Evolutionary conservation across 2,888 invertebrate species (phyloP), one percentile per base, ranked within the genome.

Genomic region (Syrphus vitripennis): DNA sequence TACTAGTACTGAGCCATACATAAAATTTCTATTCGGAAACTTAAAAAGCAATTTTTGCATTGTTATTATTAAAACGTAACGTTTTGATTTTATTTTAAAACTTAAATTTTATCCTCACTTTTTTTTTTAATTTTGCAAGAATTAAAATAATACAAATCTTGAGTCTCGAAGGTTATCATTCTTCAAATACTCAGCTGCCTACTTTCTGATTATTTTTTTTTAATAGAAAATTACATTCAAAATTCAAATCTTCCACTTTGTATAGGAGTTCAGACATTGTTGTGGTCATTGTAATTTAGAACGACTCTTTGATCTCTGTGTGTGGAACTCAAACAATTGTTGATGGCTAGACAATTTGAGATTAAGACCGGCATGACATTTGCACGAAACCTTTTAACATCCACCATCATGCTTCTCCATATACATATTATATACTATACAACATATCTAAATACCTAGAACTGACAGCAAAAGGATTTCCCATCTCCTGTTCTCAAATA

Each of bases 281-380:
- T 78, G 77, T 70, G 78, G 86, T 74, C 72, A 74, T 70, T 86
- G 82, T 78, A 77, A 86, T 81, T 78, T 82, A 74, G 82, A 82
- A 65, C 31, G n/a, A 59, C 63, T 50, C 82, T 86, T 78, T 86
- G 82, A 86, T 82, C 86, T 78, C 42, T 59, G n/a, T n/a, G n/a
- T n/a, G n/a, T n/a, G n/a, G 69, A 81, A 70, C 71, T 72, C 53
- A 63, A 77, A 57, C 63, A 77, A 74, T 65, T 77, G 82, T 42
- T 77, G 74, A 78, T 74, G 77, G 77, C 76, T 31, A 81, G 81
- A 81, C 80, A 80, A 75, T 75, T 59, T 75, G 75, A 70, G 70
- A 40, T 57, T 67, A 34, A 16, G 71, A 53, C 72, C 53, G 40
- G 48, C 67, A 81, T 80, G 65, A 67, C 75, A 75, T 75, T 74